A percentile compares a stretch with the other conserved stretches of the same genome.
Evolutionary conservation across 2,113 vertebrate genomes (phyloP).

Genomic region (Odocoileus virginianus): DNA sequence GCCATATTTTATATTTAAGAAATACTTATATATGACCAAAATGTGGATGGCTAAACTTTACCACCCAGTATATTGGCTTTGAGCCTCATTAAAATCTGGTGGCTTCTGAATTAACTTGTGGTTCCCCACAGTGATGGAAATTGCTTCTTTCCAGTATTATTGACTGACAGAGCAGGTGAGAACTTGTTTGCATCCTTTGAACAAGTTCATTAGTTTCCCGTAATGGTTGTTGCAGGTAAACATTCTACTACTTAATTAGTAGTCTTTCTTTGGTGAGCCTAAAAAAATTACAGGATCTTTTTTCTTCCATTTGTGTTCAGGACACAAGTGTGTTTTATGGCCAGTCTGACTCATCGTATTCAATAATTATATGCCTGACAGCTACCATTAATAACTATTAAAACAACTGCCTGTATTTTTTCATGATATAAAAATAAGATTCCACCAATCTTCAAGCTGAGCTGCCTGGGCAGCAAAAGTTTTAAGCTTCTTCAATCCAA

Average conservation of each 20-base stretch:
- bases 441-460: constrained; percentile 70
- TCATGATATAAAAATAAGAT: constrained; percentile 78
- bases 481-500: constrained; percentile 64
- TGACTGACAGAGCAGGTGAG: constrained; percentile 77
- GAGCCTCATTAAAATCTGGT: constrained; percentile 80
- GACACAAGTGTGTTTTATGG: background rate
- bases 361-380: constrained; percentile 71
- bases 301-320: background rate
- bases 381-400: constrained; percentile 82
- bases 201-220: constrained; percentile 78
- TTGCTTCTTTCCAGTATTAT: constrained; percentile 78
- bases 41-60: constrained; percentile 58
- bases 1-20: constrained; percentile 41
- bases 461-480: constrained; percentile 63
- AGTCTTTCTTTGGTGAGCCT: constrained; percentile 36
- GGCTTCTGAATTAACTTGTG: constrained; percentile 75
- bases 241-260: constrained; percentile 72
- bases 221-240: constrained; percentile 74
- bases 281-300: constrained; percentile 17
- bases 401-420: constrained; percentile 67
- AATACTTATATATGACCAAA: constrained; percentile 51
- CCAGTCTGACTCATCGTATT: constrained; percentile 74
- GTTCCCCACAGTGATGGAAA: constrained; percentile 80
- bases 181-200: constrained; percentile 72
- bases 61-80: constrained; percentile 60